These are phyloP conservation scores for Troides oblongomaculatus DNA, from an alignment of 2,888 invertebrate genomes.

Conservation along the genomic window DNA sequence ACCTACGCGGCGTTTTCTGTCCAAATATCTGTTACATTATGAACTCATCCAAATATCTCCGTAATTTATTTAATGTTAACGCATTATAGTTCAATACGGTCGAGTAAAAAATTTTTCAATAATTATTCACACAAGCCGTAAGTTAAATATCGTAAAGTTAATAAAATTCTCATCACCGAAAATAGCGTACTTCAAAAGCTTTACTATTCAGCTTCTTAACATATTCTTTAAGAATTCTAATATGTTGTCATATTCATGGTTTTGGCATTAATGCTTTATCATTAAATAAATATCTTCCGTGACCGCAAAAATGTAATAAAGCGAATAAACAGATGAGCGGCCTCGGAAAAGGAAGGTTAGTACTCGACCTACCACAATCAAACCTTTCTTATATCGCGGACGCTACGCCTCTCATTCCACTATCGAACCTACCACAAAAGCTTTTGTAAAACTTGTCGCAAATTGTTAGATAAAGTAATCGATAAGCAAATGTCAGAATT, in stretches of 20 bases:
- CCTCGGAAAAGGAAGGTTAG: constrained; percentile 22
- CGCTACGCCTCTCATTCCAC: constrained; percentile 5
- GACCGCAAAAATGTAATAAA: neutral
- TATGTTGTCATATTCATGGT: neutral
- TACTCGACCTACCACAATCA: constrained; percentile 28
- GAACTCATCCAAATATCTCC: neutral
- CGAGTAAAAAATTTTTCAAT: too few relatives aligned
- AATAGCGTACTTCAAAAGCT: too few relatives aligned
- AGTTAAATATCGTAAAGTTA: too few relatives aligned
- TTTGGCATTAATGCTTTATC: neutral
- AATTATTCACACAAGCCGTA: too few relatives aligned
- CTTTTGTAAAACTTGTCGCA: neutral
- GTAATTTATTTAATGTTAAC: neutral
- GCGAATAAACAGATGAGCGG: constrained; percentile 1
- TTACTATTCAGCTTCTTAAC: too few relatives aligned
- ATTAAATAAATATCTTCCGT: neutral
- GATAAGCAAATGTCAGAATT: neutral
- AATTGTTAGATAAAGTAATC: neutral
- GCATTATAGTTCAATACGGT: neutral
- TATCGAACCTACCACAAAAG: neutral
- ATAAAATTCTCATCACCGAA: too few relatives aligned
- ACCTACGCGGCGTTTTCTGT: constrained; percentile 17
- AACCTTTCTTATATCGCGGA: constrained; percentile 11
- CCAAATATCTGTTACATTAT: constrained; percentile 16
- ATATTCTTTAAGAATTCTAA: too few relatives aligned